Percentiles rank a stretch among this genome's conserved stretches.
Conservation (phyloP, 2,888 invertebrate species). For the Malthinus flaveolus region DNA sequence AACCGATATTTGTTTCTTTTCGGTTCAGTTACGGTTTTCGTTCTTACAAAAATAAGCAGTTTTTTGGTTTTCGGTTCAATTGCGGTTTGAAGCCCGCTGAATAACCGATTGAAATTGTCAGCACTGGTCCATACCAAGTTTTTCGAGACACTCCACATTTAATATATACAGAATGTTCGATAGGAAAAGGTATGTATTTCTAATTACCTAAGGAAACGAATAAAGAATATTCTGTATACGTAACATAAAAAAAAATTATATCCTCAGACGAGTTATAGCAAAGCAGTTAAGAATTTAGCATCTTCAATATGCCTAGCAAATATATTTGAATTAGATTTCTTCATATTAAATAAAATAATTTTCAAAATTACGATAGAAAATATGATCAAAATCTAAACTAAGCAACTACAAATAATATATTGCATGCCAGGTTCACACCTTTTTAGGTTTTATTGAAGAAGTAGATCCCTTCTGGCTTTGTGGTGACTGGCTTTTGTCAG, state of each 20-base stretch:
- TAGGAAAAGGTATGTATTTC: too few relatives aligned
- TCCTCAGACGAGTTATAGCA: conserved; percentile 9
- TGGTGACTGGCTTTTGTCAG: conserved; percentile 58
- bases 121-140: too few relatives aligned
- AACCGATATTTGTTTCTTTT: too few relatives aligned
- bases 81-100: too few relatives aligned
- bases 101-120: too few relatives aligned
- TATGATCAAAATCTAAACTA: conserved; percentile 19
- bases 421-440: conserved; percentile 54
- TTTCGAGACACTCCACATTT: too few relatives aligned
- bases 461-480: conserved; percentile 59
- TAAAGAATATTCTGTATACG: too few relatives aligned
- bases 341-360: conserved; percentile 8
- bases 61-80: too few relatives aligned
- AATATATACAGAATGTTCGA: too few relatives aligned
- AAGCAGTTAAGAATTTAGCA: conserved; percentile 17
- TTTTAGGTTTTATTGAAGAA: conserved; percentile 57
- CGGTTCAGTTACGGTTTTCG: too few relatives aligned
- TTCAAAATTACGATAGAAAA: conserved; percentile 5
- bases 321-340: conserved; percentile 11
- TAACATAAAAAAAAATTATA: conserved; percentile 14
- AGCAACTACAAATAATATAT: conserved; percentile 23
- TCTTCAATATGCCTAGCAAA: conserved; percentile 19
- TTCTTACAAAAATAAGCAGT: too few relatives aligned
- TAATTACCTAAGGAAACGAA: too few relatives aligned